Evolutionary conservation across 2,797 vertebrate genomes (phyloP).

Genomic region (Acanthis flammea): DNA sequence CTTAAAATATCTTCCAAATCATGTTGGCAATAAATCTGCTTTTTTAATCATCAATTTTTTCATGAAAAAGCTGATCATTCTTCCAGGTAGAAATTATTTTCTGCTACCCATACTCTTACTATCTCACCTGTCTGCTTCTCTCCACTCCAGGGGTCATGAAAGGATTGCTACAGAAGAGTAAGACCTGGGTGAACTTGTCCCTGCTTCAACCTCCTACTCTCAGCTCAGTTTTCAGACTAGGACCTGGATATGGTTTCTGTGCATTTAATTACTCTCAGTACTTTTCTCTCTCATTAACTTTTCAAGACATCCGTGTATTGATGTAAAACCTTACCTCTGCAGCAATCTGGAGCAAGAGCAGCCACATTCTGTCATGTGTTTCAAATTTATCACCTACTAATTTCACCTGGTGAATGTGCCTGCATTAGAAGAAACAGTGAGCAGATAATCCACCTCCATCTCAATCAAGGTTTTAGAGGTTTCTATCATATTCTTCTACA

Average conservation of each 20-base stretch:
- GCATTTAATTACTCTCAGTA: neutral
- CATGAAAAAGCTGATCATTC: neutral
- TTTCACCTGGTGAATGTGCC: neutral
- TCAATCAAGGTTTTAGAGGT: neutral
- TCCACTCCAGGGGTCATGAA: neutral
- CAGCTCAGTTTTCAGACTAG: neutral
- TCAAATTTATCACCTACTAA: neutral
- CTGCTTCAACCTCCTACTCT: neutral
- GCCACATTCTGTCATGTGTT: neutral
- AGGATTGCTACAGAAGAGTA: neutral
- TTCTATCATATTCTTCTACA: neutral
- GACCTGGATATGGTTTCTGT: neutral
- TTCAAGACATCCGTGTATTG: fast-evolving
- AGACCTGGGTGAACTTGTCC: neutral
- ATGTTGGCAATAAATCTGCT: neutral
- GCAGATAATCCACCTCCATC: neutral
- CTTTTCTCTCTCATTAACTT: neutral
- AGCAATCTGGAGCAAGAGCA: neutral
- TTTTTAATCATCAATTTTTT: neutral
- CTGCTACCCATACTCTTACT: neutral
- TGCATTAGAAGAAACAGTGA: neutral
- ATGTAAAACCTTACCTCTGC: neutral
- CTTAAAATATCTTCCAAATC: neutral
- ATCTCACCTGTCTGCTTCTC: neutral
- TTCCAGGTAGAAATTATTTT: neutral